Evolutionary conservation across 2,797 vertebrate species (phyloP), one percentile per base, ranked within the genome.

Genomic region (Sarcophilus harrisii): DNA sequence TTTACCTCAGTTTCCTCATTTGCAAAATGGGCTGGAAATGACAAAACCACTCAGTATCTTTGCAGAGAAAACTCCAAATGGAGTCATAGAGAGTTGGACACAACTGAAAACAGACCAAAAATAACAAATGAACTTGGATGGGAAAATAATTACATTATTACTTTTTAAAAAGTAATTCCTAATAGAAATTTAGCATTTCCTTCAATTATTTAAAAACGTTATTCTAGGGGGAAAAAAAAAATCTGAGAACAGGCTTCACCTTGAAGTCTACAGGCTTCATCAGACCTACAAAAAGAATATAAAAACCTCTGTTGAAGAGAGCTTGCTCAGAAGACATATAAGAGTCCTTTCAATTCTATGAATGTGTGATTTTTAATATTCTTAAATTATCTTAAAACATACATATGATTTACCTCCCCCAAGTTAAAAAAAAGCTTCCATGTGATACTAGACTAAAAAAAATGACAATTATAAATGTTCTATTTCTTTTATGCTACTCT

Each of bases 231-330:
- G 52, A 52, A 52, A 10, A 55, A 55, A 55, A 55, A 55, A 55
- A 38, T 73, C n/a, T 38, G 9, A 38, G 62, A 73, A 73, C 54
- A 55, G 54, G 55, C 52, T 55, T 55, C 54, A 55, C 10, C 54
- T 55, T 55, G n/a, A 5, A n/a, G 0, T 38, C n/a, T 16, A 38
- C 0, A n/a, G 62, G 0, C 16, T 73, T n/a, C 12, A 8, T n/a
- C 62, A 73, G 32, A 66, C n/a, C 32, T 73, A 5, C 32, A 66
- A 73, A 73, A 38, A 73, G 5, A 1, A 32, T 38, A 73, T 16
- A 73, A 73, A 38, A 73, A 73, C 30, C 6, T 16, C 62, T 18
- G n/a, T 73, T 73, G 16, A 38, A 38, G 32, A 62, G 30, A 14
- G 32, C 21, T 73, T 38, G n/a, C n/a, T 16, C n/a, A 66, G 62